Evolutionary conservation across 2,797 vertebrate genomes (phyloP), one percentile per base, ranked within the genome.

Genomic region (Rhinophrynus dorsalis): DNA sequence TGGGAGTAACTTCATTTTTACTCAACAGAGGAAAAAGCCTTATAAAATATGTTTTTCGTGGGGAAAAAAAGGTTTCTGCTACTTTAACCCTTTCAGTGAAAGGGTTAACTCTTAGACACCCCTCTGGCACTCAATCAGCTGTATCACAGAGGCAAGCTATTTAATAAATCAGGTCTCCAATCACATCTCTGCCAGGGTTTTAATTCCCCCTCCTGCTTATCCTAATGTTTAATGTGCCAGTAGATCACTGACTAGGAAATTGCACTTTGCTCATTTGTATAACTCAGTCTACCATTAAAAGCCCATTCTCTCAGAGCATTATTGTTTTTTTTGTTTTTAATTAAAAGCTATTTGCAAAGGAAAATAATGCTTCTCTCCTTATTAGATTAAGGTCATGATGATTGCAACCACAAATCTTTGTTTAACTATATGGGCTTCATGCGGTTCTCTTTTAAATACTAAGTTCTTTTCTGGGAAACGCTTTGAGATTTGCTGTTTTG

Each of bases 271-370:
- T 48, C 60, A 24, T 50, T 37, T 26, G 60, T 27, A 24, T 35
- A 50, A 17, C 47, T 37, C 32, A 12, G 33, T 23, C 47, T 20
- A 2, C 61, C 61, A 64, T 64, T 64, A 64, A 52, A 52, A 40
- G 47, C 23, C 33, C 61, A 38, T 64, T 64, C 29, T 51, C 60
- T 15, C 23, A 3, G 20, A 50, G n/a, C 61, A 52, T 64, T 64
- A 64, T 51, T 64, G 61, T n/a, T 64, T 63, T 23, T 38, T 64
- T 52, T 38, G 20, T 51, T 64, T 15, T 47, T 64, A 64, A 64
- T 64, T 64, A 64, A 52, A 64, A 64, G 61, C 47, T 27, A 52
- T 64, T 64, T 64, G 61, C 61, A 48, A 47, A 26, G 42, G n/a
- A n/a, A 52, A 37, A 52, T 38, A 52, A 64, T 40, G n/a, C 6